These are phyloP conservation scores for Catajapyx aquilonaris DNA, from an alignment of 1,140 invertebrate genomes.

Conservation along the genomic window DNA sequence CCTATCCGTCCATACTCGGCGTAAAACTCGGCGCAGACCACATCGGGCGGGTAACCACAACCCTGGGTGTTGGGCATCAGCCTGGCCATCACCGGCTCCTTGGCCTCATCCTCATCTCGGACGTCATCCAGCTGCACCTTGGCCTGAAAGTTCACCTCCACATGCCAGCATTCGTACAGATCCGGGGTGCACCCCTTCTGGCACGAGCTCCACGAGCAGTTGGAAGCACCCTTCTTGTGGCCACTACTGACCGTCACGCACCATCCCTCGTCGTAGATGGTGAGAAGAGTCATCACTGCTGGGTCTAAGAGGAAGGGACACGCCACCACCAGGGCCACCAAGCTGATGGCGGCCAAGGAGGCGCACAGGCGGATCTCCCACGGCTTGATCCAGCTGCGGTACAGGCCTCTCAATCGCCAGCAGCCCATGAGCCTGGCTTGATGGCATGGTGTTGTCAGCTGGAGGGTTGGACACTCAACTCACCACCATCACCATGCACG, in stretches of 20 bases:
- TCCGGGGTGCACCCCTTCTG: slow-evolving; percentile 19
- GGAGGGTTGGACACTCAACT: neutral
- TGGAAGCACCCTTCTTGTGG: slow-evolving; percentile 13
- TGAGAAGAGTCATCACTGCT: slow-evolving; percentile 18
- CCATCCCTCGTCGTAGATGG: slow-evolving; percentile 11
- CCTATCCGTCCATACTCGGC: slow-evolving; percentile 13
- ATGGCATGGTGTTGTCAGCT: neutral
- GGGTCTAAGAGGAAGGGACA: slow-evolving; percentile 22
- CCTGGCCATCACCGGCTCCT: slow-evolving; percentile 9
- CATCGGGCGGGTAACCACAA: slow-evolving; percentile 19
- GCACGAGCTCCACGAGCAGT: slow-evolving; percentile 19
- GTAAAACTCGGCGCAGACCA: slow-evolving; percentile 16
- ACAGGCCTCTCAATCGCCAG: neutral
- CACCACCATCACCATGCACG: neutral
- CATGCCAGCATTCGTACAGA: slow-evolving; percentile 18
- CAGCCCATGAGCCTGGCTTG: neutral
- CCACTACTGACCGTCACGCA: slow-evolving; percentile 12
- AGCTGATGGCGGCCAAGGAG: slow-evolving; percentile 16
- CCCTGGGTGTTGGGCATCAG: slow-evolving; percentile 19
- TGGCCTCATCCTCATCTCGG: neutral
- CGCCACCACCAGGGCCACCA: slow-evolving; percentile 21
- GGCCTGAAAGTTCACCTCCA: slow-evolving; percentile 15
- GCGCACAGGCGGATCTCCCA: neutral
- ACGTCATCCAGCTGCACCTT: neutral
- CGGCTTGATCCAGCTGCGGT: neutral